Percentiles rank a stretch among this genome's conserved stretches.
Evolutionary conservation across 1,140 invertebrate species (phyloP).

Genomic region (Pollicipes pollicipes): DNA sequence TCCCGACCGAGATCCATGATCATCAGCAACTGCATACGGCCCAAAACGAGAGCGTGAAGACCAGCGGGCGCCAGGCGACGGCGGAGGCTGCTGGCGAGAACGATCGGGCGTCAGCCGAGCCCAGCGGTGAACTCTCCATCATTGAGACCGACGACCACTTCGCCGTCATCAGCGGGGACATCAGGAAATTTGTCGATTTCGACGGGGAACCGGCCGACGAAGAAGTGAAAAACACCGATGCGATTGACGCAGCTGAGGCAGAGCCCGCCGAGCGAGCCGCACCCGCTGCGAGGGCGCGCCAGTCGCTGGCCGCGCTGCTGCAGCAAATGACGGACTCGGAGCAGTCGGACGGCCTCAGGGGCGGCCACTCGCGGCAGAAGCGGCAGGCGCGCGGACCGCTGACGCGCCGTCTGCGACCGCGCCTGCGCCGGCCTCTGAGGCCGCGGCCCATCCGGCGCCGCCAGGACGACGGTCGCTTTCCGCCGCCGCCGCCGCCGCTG

Average conservation of each 20-base stretch:
- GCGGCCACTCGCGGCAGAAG: too few species aligned
- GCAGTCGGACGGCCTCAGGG: too few species aligned
- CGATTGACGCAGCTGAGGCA: too few species aligned
- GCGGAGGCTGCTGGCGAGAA: neutral
- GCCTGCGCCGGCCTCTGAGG: too few species aligned
- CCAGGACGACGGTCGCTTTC: neutral
- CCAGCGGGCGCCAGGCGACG: neutral
- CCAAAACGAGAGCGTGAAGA: neutral
- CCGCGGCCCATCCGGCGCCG: neutral
- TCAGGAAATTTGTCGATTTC: neutral
- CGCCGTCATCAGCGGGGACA: neutral
- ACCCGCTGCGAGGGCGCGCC: neutral
- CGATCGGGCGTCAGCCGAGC: neutral
- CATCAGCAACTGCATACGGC: neutral
- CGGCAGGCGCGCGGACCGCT: too few species aligned
- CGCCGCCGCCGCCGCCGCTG: too few species aligned
- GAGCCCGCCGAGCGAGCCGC: neutral
- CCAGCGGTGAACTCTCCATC: neutral
- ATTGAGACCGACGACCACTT: neutral
- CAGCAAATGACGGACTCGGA: neutral
- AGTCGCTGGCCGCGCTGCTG: neutral
- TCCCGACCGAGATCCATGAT: neutral
- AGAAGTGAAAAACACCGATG: too few species aligned
- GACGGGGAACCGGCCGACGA: too few species aligned
- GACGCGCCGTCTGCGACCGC: neutral